Evolutionary conservation across 2,888 invertebrate genomes (phyloP), one percentile per base, ranked within the genome.

Genomic region (Sacculina carcini): DNA sequence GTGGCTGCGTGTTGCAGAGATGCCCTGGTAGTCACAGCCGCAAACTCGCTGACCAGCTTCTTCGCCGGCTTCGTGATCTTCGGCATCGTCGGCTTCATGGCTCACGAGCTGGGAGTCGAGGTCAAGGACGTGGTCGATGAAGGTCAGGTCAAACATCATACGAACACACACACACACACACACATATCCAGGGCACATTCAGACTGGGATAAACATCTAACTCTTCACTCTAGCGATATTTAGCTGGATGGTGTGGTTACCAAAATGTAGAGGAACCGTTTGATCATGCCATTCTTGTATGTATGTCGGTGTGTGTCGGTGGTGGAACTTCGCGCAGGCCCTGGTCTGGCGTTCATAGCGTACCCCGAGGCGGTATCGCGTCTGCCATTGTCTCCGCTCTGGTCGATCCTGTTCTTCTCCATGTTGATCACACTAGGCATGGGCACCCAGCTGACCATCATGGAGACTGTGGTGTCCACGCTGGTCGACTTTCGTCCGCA

Each of bases 301-400:
- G n/a, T n/a, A n/a, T n/a, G n/a, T n/a, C n/a, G n/a, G n/a, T n/a
- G n/a, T n/a, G n/a, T n/a, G n/a, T n/a, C n/a, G n/a, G n/a, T n/a
- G n/a, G 24, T 48, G 34, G 32, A 36, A 12, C 14, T 48, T 6
- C 26, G 49, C 52, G 6, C 56, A 64, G 66, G 65, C 47, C 62
- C 80, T 19, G 81, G 81, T 6, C 65, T 85, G 56, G 81, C 82
- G 1, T 84, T 85, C 61, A 78, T 84, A 54, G 81, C 81, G n/a
- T 82, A 83, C 62, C 82, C 84, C 0, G 85, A 85, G 66, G 72
- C 71, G 2, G 78, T 85, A 1, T 75, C 81, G 1, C 72, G 79
- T 54, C 66, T 85, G 55, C 82, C 83, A 0, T 71, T 82, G 1
- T 75, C 84, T 0, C 82, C 82, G 1, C 68, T 84, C 9, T 84